phyloP scores from a whole-genome alignment of 64 coral and sea anemone genomes.

The Stichodactyla helianthus region DNA sequence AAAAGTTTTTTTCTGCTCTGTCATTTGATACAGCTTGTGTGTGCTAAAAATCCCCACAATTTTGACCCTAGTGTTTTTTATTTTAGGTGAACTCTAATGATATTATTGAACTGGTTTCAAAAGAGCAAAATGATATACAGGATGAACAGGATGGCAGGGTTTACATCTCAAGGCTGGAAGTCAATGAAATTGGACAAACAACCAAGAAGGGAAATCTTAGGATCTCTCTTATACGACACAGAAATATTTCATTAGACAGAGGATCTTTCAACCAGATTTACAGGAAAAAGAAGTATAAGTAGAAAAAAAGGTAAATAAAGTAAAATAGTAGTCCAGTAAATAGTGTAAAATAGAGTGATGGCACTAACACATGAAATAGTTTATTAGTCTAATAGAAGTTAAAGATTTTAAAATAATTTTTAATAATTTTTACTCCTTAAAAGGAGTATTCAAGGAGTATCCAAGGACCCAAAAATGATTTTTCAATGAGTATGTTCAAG shows the following conservation, averaged over 20 bases:
- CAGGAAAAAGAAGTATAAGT: conserved; percentile 3
- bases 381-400: too few relatives aligned
- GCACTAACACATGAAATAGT: too few relatives aligned
- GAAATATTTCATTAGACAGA: background rate
- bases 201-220: conserved; percentile 11
- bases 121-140: background rate
- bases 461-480: too few relatives aligned
- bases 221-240: background rate
- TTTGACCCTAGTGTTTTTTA: background rate
- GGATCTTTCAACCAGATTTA: background rate
- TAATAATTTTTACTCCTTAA: too few relatives aligned
- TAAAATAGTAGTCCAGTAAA: background rate
- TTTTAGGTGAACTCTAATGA: background rate
- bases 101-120: conserved; percentile 1
- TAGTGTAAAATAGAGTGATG: too few relatives aligned
- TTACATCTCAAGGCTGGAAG: background rate
- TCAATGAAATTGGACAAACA: background rate
- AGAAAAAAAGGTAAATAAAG: background rate
- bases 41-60: too few relatives aligned
- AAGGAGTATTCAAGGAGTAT: too few relatives aligned
- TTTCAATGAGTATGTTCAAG: too few relatives aligned
- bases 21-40: too few relatives aligned
- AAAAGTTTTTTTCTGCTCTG: too few relatives aligned
- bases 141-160: background rate
- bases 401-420: too few relatives aligned